Evolutionary conservation across 2,888 invertebrate species (phyloP).

Genomic region (Caenorhabditis plicata): DNA sequence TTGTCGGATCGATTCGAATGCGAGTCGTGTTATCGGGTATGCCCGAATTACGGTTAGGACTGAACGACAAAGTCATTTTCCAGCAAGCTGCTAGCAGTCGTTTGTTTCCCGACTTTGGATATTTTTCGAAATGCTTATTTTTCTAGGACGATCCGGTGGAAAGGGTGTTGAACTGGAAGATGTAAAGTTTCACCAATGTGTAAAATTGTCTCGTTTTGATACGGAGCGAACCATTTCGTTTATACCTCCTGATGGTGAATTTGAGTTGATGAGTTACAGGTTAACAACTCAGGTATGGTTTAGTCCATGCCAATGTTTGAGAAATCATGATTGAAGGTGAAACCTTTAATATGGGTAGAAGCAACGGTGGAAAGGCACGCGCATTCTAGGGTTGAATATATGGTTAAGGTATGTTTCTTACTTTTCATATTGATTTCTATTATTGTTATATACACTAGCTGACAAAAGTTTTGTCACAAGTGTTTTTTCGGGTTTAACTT

Average conservation of each 20-base stretch:
- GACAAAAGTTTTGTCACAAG: too few species aligned
- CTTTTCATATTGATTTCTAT: too few species aligned
- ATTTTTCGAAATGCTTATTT: neutral
- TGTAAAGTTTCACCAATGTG: constrained; percentile 98
- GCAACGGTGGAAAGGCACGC: constrained; percentile 95
- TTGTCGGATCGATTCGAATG: constrained; percentile 98
- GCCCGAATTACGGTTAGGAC: constrained; percentile 91
- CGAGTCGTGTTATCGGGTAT: constrained; percentile 95
- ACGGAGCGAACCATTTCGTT: constrained; percentile 89
- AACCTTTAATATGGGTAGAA: constrained; percentile 97
- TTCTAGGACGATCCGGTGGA: constrained; percentile 75
- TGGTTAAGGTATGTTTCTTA: constrained; percentile 77
- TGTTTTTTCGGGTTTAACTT: too few species aligned
- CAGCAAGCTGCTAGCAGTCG: constrained; percentile 77
- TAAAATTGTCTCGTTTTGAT: constrained; percentile 81
- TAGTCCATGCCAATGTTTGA: neutral
- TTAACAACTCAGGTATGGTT: constrained; percentile 34
- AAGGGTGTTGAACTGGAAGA: constrained; percentile 97
- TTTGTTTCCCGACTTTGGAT: constrained; percentile 10
- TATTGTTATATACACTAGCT: too few species aligned
- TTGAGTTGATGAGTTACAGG: constrained; percentile 79
- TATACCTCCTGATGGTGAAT: constrained; percentile 97
- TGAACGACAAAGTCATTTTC: constrained; percentile 94
- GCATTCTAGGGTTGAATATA: constrained; percentile 94
- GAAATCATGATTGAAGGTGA: constrained; percentile 70